phyloP scores from a whole-genome alignment of 2,113 vertebrate species.

The Vidua macroura region DNA sequence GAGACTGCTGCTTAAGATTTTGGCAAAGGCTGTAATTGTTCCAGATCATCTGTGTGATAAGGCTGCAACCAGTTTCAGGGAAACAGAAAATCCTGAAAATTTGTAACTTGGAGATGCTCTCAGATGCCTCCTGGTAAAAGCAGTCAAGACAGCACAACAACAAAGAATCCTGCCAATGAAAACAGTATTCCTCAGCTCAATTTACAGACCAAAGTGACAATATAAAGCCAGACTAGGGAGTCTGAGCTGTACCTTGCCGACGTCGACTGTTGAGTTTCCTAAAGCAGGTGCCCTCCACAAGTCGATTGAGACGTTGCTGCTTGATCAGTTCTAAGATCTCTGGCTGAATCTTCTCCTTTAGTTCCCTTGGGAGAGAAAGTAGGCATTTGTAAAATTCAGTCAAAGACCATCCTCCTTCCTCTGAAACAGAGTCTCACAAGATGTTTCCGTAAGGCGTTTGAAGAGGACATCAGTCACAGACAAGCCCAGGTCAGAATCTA shows the following conservation, averaged over 20 bases:
- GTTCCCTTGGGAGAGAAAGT: conserved; percentile 80
- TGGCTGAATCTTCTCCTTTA: conserved; percentile 98
- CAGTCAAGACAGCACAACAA: neutral
- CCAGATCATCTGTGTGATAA: neutral
- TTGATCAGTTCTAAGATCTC: conserved; percentile 99
- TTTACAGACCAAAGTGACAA: neutral
- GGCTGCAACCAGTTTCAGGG: neutral
- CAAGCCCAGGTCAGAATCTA: neutral
- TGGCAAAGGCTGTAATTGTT: neutral
- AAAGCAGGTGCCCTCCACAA: conserved; percentile 98
- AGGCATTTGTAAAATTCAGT: conserved; percentile 7
- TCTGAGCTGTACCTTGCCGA: conserved; percentile 86
- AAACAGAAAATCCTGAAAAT: neutral
- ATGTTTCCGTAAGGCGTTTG: neutral
- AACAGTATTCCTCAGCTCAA: neutral
- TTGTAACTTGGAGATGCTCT: neutral
- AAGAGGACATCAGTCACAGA: neutral
- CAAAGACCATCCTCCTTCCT: neutral
- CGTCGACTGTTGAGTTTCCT: conserved; percentile 96
- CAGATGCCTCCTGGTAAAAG: neutral
- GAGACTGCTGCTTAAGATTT: neutral
- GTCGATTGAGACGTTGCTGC: conserved; percentile 95
- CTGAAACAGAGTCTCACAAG: neutral
- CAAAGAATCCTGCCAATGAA: neutral
- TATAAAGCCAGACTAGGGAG: neutral